A percentile compares a stretch with the other conserved stretches of the same genome.
Evolutionary conservation across 2,888 invertebrate species (phyloP).

Genomic region (Lasioglossum villosulum): DNA sequence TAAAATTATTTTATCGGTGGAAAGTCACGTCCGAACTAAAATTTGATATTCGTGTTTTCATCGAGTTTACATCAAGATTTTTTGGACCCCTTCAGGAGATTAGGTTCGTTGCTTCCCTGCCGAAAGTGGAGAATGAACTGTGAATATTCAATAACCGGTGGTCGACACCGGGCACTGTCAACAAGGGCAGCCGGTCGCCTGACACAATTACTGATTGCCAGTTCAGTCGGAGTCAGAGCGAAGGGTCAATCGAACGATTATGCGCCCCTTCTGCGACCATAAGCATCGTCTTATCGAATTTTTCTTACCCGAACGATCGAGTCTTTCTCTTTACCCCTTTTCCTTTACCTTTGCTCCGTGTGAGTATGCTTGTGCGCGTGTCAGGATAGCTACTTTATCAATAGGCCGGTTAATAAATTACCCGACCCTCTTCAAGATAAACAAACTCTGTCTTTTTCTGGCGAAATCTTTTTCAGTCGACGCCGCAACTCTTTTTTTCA

Average conservation of each 20-base stretch:
- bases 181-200: constrained; percentile 56
- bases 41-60: background rate
- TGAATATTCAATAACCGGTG: constrained; percentile 16
- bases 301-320: constrained; percentile 39
- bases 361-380: background rate
- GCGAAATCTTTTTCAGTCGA: constrained; percentile 23
- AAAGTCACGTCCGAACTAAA: background rate
- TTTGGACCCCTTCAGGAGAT: background rate
- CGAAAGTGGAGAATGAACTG: constrained; percentile 25
- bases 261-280: constrained; percentile 31
- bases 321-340: background rate
- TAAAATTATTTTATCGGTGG: no score
- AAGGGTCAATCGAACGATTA: constrained; percentile 62
- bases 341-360: background rate
- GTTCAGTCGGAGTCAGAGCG: constrained; percentile 41
- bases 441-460: constrained; percentile 13
- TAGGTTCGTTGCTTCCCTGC: background rate
- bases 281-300: constrained; percentile 47
- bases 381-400: constrained; percentile 45
- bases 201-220: constrained; percentile 60
- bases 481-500: background rate
- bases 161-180: constrained; percentile 43
- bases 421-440: constrained; percentile 62
- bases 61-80: background rate
- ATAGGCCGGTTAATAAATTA: constrained; percentile 63